phyloP scores from a whole-genome alignment of 2,113 vertebrate genomes.

The Epinephelus fuscoguttatus region DNA sequence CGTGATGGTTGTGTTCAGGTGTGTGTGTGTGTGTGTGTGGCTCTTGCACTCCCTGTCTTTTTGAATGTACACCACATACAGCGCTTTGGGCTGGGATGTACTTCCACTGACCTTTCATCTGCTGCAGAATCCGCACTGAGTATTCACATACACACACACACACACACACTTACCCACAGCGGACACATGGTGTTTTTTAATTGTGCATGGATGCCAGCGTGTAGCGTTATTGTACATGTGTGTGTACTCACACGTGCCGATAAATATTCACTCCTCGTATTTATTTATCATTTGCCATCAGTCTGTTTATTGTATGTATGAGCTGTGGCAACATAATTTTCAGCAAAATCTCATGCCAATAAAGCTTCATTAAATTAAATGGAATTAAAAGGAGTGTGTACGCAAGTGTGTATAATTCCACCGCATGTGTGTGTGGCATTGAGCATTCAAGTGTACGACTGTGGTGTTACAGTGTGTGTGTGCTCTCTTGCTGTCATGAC shows the following conservation, averaged over 20 bases:
- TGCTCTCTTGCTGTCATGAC: conserved; percentile 44
- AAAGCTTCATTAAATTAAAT: conserved; percentile 22
- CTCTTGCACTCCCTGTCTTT: conserved; percentile 26
- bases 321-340: background rate
- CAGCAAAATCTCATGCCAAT: conserved; percentile 9
- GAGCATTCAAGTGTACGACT: conserved; percentile 24
- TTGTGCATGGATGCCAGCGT: conserved; percentile 16
- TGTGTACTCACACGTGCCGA: background rate
- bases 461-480: background rate
- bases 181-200: conserved; percentile 31
- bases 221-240: background rate
- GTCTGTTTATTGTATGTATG: background rate
- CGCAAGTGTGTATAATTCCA: conserved; percentile 28
- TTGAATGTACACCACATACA: conserved; percentile 52
- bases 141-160: background rate
- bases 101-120: conserved; percentile 71
- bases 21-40: background rate
- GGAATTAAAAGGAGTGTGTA: conserved; percentile 30
- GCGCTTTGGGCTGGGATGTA: conserved; percentile 43
- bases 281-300: background rate
- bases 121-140: conserved; percentile 26
- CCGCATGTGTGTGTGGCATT: conserved; percentile 14
- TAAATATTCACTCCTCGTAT: background rate
- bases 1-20: conserved; percentile 21
- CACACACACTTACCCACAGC: conserved; percentile 9